These are phyloP conservation scores for Aplysina aerophoba DNA, from an alignment of 37 sponge, comb jelly and placozoan genomes.

Conservation along the genomic window DNA sequence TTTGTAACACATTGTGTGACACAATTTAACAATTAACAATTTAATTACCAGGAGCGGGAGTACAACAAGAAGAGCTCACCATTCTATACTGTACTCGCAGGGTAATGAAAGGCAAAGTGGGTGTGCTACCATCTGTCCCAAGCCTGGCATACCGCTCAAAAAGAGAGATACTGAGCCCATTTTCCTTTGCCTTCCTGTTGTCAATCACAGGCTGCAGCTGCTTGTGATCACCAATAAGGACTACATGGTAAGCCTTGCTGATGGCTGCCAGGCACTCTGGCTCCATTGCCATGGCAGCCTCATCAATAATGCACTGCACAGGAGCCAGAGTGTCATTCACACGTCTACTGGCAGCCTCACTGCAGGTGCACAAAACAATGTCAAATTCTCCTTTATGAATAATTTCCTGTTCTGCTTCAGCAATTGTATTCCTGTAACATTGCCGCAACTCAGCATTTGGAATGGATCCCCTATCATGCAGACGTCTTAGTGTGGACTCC, in stretches of 20 bases:
- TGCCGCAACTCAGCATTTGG: not conserved
- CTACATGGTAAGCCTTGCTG: conserved; percentile 38
- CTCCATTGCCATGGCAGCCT: conserved; percentile 66
- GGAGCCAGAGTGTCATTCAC: not conserved
- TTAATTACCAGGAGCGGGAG: too few relatives aligned
- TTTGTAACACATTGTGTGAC: too few relatives aligned
- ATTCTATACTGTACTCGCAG: conserved; percentile 62
- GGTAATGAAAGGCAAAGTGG: not conserved
- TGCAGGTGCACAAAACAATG: conserved; percentile 27
- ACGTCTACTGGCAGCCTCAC: conserved; percentile 16
- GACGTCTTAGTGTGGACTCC: conserved; percentile 7
- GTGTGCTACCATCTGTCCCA: not conserved
- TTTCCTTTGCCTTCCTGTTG: not conserved
- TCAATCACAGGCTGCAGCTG: conserved; percentile 31
- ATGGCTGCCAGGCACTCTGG: conserved; percentile 64
- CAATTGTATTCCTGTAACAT: not conserved
- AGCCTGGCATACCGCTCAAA: conserved; percentile 34
- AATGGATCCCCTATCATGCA: not conserved
- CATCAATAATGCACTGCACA: conserved; percentile 50
- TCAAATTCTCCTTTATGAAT: not conserved
- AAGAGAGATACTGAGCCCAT: conserved; percentile 6
- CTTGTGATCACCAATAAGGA: conserved; percentile 37
- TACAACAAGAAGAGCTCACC: conserved; percentile 42
- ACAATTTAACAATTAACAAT: too few relatives aligned
- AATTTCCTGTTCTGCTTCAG: not conserved